Percentiles rank a stretch among this genome's conserved stretches.
Conservation (phyloP, 2,113 vertebrate species). For the Bungarus multicinctus region DNA sequence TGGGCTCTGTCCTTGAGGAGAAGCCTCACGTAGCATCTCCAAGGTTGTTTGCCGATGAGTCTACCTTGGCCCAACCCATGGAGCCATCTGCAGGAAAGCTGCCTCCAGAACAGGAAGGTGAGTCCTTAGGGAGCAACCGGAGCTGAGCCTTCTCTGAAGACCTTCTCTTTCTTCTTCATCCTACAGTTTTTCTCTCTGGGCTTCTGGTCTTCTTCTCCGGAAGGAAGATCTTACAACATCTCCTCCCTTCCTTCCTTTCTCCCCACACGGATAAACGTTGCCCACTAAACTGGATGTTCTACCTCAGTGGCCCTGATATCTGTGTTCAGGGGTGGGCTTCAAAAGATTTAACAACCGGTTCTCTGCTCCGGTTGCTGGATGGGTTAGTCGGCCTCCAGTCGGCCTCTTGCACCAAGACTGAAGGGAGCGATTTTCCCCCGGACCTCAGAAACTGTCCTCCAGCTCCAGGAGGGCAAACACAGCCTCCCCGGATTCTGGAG, state of each 20-base stretch:
- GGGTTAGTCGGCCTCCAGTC: no score
- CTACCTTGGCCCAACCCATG: fast-evolving
- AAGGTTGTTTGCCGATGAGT: neutral
- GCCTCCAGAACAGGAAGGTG: slow-evolving; percentile 55
- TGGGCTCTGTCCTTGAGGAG: neutral
- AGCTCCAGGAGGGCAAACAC: no score
- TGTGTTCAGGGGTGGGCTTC: no score
- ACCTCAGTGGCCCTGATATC: fast-evolving
- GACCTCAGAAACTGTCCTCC: no score
- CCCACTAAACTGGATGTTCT: neutral
- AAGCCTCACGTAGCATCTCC: neutral
- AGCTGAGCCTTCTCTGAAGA: neutral
- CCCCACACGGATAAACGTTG: no score
- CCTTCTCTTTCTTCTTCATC: fast-evolving
- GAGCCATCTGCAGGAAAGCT: neutral
- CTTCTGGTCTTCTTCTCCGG: neutral
- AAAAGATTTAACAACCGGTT: no score
- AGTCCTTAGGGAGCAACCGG: fast-evolving
- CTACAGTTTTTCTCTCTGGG: neutral
- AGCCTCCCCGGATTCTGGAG: no score
- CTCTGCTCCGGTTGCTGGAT: no score
- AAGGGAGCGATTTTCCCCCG: no score
- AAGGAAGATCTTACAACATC: neutral
- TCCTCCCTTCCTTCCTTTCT: neutral
- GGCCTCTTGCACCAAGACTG: no score